These are phyloP conservation scores for Girardinus metallicus DNA, from an alignment of 2,797 vertebrate genomes.

Conservation along the genomic window DNA sequence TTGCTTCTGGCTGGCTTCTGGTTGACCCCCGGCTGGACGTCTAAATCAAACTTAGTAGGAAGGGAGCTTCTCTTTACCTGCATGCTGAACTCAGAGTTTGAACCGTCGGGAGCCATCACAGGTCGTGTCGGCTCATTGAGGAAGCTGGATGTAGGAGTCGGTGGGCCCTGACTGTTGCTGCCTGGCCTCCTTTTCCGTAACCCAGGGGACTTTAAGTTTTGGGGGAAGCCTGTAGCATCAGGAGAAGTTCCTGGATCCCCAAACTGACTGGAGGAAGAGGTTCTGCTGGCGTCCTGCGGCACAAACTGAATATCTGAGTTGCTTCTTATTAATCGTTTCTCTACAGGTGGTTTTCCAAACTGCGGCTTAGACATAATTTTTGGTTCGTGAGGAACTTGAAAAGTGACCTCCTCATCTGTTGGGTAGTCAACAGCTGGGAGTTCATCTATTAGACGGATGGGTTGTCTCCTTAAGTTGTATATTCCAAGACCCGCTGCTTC, in stretches of 20 bases:
- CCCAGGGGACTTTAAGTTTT: constrained; percentile 64
- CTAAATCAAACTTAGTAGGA: constrained; percentile 26
- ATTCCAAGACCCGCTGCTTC: constrained; percentile 3
- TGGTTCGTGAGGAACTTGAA: constrained; percentile 16
- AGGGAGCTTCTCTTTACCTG: constrained; percentile 44
- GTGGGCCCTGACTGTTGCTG: constrained; percentile 33
- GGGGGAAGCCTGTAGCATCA: constrained; percentile 47
- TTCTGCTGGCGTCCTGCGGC: constrained; percentile 28
- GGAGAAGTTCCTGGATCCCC: constrained; percentile 35
- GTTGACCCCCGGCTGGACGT: constrained; percentile 66
- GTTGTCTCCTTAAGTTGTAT: constrained; percentile 31
- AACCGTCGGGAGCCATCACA: constrained; percentile 34
- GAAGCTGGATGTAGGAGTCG: constrained; percentile 1
- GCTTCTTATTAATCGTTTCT: constrained; percentile 15
- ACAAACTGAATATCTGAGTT: constrained; percentile 34
- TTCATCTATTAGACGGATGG: constrained; percentile 37
- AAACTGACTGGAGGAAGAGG: constrained; percentile 35
- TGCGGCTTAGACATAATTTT: constrained; percentile 4
- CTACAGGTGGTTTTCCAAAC: constrained; percentile 1
- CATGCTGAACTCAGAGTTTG: constrained; percentile 52
- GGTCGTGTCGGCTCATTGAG: not conserved
- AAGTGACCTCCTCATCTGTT: constrained; percentile 29
- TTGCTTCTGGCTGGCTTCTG: constrained; percentile 58
- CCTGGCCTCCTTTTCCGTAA: constrained; percentile 62
- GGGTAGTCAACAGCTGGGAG: constrained; percentile 72